Conservation (phyloP, 2,888 invertebrate species). For the Chironomus tentans region DNA sequence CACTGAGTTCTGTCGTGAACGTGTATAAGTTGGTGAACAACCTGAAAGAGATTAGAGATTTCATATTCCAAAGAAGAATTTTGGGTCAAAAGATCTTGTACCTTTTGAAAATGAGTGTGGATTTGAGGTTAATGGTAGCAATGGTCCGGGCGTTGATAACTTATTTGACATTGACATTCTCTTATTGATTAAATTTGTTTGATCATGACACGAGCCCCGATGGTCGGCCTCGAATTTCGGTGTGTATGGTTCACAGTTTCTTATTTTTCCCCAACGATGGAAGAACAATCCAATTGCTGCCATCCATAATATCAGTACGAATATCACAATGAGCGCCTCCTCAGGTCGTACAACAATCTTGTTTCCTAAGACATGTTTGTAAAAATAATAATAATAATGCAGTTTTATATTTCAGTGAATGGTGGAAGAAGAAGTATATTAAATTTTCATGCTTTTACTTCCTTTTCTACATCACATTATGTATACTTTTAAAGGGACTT, state of each 20-base stretch:
- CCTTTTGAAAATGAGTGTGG: slow-evolving; percentile 17
- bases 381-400: no score
- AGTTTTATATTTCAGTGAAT: no score
- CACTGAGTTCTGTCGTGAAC: slow-evolving; percentile 72
- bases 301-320: slow-evolving; percentile 81
- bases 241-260: slow-evolving; percentile 84
- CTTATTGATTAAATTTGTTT: slow-evolving; percentile 20
- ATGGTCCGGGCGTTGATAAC: not conserved
- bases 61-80: not conserved
- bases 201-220: slow-evolving; percentile 20
- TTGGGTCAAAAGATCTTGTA: not conserved
- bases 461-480: no score
- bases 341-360: slow-evolving; percentile 73
- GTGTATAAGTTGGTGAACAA: slow-evolving; percentile 31
- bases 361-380: slow-evolving; percentile 40
- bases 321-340: slow-evolving; percentile 73
- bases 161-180: slow-evolving; percentile 22
- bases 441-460: no score
- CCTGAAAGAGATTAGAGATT: slow-evolving; percentile 4
- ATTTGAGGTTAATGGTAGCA: not conserved
- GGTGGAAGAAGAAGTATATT: no score
- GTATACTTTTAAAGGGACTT: no score
- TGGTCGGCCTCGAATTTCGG: slow-evolving; percentile 56
- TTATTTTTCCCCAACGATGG: slow-evolving; percentile 91
- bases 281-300: slow-evolving; percentile 84